These are phyloP conservation scores for Sceloporus tristichus DNA, from an alignment of 2,113 vertebrate species.

Conservation along the genomic window DNA sequence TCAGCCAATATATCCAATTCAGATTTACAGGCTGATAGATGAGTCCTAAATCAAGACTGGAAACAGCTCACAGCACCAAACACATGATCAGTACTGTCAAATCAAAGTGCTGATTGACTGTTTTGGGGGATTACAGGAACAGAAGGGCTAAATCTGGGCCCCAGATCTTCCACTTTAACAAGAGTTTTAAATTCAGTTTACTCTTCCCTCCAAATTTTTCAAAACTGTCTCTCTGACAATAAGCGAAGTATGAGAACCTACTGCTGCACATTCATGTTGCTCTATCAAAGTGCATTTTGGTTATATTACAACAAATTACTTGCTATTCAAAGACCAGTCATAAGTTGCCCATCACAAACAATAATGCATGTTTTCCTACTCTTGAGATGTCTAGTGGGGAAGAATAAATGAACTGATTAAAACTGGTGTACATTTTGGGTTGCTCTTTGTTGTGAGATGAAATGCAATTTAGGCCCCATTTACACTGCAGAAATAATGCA, in stretches of 20 bases:
- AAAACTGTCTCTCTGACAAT: constrained; percentile 3
- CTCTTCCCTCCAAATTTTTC: neutral
- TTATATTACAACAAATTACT: constrained; percentile 19
- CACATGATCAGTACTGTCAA: neutral
- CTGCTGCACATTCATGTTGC: constrained; percentile 5
- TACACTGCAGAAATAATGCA: no score
- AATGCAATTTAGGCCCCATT: neutral
- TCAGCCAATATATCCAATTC: neutral
- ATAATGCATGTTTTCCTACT: neutral
- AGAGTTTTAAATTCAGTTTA: neutral
- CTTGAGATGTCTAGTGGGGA: constrained; percentile 1
- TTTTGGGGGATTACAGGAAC: neutral
- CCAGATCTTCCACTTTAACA: neutral
- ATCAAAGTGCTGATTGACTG: neutral
- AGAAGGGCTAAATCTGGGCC: neutral
- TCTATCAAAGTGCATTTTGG: constrained; percentile 30
- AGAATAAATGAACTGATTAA: neutral
- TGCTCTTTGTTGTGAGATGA: constrained; percentile 59
- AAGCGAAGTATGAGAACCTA: neutral
- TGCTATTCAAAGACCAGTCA: constrained; percentile 10
- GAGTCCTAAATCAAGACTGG: neutral
- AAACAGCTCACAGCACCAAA: constrained; percentile 13
- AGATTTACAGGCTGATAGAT: neutral
- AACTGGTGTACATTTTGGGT: constrained; percentile 11
- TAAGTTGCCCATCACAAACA: constrained; percentile 23